Evolutionary conservation across 1,140 invertebrate genomes (phyloP).

Genomic region (Drosophila pachea): DNA sequence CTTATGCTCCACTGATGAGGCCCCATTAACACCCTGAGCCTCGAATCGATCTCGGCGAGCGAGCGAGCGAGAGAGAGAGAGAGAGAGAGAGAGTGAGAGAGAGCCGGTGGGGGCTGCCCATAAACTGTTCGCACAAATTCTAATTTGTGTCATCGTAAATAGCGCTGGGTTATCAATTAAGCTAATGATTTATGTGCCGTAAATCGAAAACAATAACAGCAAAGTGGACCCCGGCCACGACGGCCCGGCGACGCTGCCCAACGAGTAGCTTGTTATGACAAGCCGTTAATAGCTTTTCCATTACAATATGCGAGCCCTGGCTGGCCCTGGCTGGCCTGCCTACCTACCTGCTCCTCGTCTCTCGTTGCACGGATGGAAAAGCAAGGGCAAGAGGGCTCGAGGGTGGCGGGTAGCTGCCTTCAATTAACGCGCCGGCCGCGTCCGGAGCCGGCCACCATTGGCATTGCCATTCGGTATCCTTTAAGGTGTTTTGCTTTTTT

Average conservation of each 20-base stretch:
- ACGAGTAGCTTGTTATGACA: conserved; percentile 64
- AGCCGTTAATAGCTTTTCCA: conserved; percentile 71
- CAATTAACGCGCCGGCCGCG: conserved; percentile 68
- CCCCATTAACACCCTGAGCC: conserved; percentile 51
- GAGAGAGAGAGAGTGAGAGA: neutral
- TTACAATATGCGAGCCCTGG: conserved; percentile 27
- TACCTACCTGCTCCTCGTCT: neutral
- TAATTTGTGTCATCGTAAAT: conserved; percentile 77
- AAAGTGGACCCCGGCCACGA: conserved; percentile 18
- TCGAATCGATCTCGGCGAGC: neutral
- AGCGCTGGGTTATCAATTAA: conserved; percentile 75
- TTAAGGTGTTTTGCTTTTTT: conserved; percentile 63
- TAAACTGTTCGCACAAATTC: conserved; percentile 73
- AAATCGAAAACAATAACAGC: conserved; percentile 74
- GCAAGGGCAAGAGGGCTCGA: neutral
- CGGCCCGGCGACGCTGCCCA: neutral
- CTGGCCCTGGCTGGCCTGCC: neutral
- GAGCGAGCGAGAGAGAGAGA: no score
- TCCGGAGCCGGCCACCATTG: conserved; percentile 31
- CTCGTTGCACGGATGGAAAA: no score
- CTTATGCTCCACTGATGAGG: conserved; percentile 20
- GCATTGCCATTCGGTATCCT: conserved; percentile 46
- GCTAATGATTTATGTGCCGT: conserved; percentile 72
- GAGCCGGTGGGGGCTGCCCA: conserved; percentile 24
- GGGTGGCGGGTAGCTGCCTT: conserved; percentile 29